A percentile compares a stretch with the other conserved stretches of the same genome.
phyloP scores from a whole-genome alignment of 2,797 vertebrate genomes.

The Schizopygopsis malacanthus region DNA sequence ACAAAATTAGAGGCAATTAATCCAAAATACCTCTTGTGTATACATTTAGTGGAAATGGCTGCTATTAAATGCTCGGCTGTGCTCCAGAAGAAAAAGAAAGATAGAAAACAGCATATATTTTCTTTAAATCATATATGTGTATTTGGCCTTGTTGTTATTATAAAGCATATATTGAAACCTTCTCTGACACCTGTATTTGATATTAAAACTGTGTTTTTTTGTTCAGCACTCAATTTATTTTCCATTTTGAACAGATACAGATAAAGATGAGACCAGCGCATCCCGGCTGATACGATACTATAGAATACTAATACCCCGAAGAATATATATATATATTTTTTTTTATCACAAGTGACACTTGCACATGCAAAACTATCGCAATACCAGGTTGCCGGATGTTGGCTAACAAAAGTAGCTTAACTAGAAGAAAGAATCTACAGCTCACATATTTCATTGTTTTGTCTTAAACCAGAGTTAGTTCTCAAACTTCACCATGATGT shows the following conservation, averaged over 20 bases:
- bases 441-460: neutral
- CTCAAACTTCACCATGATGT: constrained; percentile 5
- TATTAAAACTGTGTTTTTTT: constrained; percentile 43
- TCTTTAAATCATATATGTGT: constrained; percentile 39
- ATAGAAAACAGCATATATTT: constrained; percentile 26
- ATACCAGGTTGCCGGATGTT: neutral
- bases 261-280: constrained; percentile 22
- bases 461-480: neutral
- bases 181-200: constrained; percentile 31
- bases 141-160: constrained; percentile 39
- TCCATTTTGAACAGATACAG: constrained; percentile 28
- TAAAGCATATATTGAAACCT: constrained; percentile 40
- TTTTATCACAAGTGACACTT: neutral
- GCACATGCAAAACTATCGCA: neutral
- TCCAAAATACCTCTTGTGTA: constrained; percentile 44
- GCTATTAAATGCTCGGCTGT: constrained; percentile 49
- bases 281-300: constrained; percentile 18
- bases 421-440: neutral
- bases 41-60: constrained; percentile 51
- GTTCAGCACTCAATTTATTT: constrained; percentile 10
- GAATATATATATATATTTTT: neutral
- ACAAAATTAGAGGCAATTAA: constrained; percentile 37
- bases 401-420: neutral
- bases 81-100: constrained; percentile 13
- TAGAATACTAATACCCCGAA: neutral